Conservation (phyloP, 2,113 vertebrate genomes). For the Tragelaphus buxtoni region DNA sequence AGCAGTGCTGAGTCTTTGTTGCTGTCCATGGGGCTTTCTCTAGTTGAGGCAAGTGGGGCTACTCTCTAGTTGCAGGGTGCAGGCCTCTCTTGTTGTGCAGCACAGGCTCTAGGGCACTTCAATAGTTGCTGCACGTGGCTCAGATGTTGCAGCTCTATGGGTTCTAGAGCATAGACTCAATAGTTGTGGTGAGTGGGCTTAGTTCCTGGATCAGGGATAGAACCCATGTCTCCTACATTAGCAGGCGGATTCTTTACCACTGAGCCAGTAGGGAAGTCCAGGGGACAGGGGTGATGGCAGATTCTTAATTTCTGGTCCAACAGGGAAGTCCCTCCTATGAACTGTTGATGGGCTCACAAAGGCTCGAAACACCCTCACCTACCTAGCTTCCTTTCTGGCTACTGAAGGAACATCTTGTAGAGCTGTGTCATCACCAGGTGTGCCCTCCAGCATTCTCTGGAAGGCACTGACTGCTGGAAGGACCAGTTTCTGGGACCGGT, state of each 20-base stretch:
- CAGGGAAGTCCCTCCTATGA: not conserved
- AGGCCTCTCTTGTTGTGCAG: not conserved
- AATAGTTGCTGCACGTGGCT: not conserved
- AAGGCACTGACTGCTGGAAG: not conserved
- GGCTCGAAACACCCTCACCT: accelerated
- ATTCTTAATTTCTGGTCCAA: not conserved
- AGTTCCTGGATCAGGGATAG: not conserved
- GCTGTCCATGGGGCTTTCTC: not conserved
- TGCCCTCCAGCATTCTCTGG: not conserved
- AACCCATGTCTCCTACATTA: not conserved
- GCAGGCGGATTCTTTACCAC: not conserved
- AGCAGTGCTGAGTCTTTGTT: not conserved
- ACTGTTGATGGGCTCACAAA: not conserved
- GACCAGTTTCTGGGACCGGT: not conserved
- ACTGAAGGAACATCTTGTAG: not conserved
- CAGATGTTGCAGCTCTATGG: not conserved
- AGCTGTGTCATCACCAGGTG: not conserved
- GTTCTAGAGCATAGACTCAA: not conserved
- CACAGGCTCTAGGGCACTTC: not conserved
- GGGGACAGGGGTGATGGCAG: not conserved
- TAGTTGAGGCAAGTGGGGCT: not conserved
- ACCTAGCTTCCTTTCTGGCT: not conserved
- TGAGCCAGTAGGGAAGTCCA: not conserved
- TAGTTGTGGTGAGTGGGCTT: not conserved
- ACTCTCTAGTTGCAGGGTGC: not conserved